Evolutionary conservation across 92 coral and sea anemone species (phyloP), one percentile per base, ranked within the genome.

Genomic region (Metridium senile): DNA sequence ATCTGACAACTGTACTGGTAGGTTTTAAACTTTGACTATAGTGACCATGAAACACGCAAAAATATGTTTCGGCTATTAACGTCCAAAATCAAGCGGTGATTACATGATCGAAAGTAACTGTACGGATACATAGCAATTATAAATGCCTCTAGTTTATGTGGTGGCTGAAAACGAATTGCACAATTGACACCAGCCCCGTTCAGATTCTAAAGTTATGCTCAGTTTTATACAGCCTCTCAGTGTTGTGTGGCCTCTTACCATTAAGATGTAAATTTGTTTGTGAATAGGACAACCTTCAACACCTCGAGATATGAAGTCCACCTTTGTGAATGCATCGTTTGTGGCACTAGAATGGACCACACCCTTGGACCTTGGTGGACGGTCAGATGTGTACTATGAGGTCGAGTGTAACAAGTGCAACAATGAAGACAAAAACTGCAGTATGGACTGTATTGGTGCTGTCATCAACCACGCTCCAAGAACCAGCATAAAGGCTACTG

Each of bases 1-100:
- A 25, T 26, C 71, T 28, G 70, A 66, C 74, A 82, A 78, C 53
- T 88, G 92, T 46, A 77, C 92, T 66, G 89, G 92, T 88, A 68
- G 39, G 82, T 10, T 11, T n/a, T 6, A 62, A 30, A 13, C n/a
- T n/a, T n/a, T n/a, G n/a, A n/a, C n/a, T n/a, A n/a, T n/a, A n/a
- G n/a, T n/a, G 11, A 2, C 3, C 17, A n/a, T n/a, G n/a, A n/a
- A n/a, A n/a, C n/a, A n/a, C n/a, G n/a, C n/a, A n/a, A n/a, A n/a
- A n/a, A n/a, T 19, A n/a, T 3, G 61, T n/a, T n/a, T n/a, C n/a
- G n/a, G n/a, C n/a, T n/a, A n/a, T n/a, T n/a, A n/a, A n/a, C n/a
- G n/a, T n/a, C n/a, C n/a, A n/a, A n/a, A n/a, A n/a, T n/a, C n/a
- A n/a, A n/a, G n/a, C n/a, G n/a, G n/a, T n/a, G n/a, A n/a, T n/a